Conservation (phyloP, 1,140 invertebrate species). For the Ostrea edulis region DNA sequence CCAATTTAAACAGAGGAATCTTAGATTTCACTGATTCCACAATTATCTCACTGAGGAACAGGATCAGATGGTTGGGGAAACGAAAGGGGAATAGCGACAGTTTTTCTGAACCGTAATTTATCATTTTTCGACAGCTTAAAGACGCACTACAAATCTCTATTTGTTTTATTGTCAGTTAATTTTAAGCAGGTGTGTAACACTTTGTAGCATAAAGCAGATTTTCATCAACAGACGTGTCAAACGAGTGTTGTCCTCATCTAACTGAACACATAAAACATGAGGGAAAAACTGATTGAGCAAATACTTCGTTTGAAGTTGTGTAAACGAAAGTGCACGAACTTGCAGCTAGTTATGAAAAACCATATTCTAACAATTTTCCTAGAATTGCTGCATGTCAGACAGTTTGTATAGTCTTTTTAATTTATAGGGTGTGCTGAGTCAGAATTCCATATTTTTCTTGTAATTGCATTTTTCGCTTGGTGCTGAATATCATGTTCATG, state of each 20-base stretch:
- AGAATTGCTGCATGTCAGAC: too few relatives aligned
- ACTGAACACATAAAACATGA: background rate
- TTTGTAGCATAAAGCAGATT: background rate
- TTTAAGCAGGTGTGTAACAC: conserved; percentile 16
- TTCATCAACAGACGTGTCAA: background rate
- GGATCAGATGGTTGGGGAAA: conserved; percentile 10
- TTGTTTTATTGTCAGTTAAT: conserved; percentile 34
- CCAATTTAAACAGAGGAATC: conserved; percentile 19
- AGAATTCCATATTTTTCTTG: too few relatives aligned
- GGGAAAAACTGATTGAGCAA: background rate
- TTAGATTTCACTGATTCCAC: background rate
- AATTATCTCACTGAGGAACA: conserved; percentile 24
- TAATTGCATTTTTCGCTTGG: too few relatives aligned
- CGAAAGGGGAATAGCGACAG: conserved; percentile 30
- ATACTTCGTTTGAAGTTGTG: background rate
- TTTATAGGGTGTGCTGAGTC: too few relatives aligned
- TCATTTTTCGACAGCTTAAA: conserved; percentile 34
- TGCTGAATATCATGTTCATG: too few relatives aligned
- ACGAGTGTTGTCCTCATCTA: background rate
- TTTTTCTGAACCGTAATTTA: conserved; percentile 23
- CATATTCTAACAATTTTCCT: background rate
- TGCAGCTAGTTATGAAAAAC: background rate
- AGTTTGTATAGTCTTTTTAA: too few relatives aligned
- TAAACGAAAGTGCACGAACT: background rate
- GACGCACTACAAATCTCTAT: conserved; percentile 30